Percentiles rank a stretch among this genome's conserved stretches.
phyloP scores from a whole-genome alignment of 2,113 vertebrate species.

The Melozone crissalis region DNA sequence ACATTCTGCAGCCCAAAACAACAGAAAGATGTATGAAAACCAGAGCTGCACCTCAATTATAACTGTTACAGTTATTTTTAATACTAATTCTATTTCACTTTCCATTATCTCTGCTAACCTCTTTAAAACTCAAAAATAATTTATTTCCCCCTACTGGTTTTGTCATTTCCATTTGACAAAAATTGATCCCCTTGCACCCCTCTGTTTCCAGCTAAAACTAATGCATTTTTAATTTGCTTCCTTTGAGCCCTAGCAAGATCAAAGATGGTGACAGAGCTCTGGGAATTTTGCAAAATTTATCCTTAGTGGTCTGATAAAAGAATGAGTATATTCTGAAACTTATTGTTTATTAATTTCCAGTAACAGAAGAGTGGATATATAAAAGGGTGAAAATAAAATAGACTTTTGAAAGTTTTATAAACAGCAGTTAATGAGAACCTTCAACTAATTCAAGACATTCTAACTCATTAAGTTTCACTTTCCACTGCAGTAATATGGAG shows the following conservation, averaged over 20 bases:
- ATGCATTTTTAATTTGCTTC: conserved; percentile 38
- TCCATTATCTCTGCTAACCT: not conserved
- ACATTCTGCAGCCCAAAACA: not conserved
- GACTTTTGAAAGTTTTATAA: not conserved
- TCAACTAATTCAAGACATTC: not conserved
- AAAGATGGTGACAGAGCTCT: conserved; percentile 6
- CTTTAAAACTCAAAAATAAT: conserved; percentile 7
- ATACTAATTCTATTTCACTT: not conserved
- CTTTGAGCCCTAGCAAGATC: conserved; percentile 15
- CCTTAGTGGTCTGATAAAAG: not conserved
- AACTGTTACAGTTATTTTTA: not conserved
- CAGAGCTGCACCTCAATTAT: not conserved
- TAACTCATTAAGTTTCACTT: not conserved
- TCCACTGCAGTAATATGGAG: not conserved
- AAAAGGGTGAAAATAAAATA: not conserved
- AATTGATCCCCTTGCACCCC: not conserved
- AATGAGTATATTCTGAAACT: not conserved
- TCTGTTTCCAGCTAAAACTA: conserved; percentile 19
- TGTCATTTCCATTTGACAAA: conserved; percentile 12
- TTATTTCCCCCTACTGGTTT: not conserved
- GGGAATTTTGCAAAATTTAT: not conserved
- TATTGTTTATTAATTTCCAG: not conserved
- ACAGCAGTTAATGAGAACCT: not conserved
- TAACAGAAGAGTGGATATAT: not conserved
- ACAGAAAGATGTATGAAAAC: not conserved